Percentiles rank a stretch among this genome's conserved stretches.
phyloP scores from a whole-genome alignment of 2,888 invertebrate genomes.

The Nomada fucata region DNA sequence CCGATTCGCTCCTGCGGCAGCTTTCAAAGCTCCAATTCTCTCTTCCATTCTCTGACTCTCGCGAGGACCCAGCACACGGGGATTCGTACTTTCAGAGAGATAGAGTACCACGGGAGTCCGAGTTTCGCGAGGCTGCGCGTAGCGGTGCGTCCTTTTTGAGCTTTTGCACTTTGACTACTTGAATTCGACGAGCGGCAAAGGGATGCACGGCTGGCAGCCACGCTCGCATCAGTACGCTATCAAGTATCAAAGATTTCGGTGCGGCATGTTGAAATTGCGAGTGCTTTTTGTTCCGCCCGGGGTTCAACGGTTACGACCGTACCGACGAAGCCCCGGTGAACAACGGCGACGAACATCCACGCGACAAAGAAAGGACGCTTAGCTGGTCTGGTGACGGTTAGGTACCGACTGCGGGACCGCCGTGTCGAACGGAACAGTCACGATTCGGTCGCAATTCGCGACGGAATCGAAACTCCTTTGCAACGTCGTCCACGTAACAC shows the following conservation, averaged over 20 bases:
- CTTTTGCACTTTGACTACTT: conserved; percentile 40
- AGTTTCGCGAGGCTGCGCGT: conserved; percentile 20
- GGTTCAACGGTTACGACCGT: conserved; percentile 20
- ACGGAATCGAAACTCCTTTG: background rate
- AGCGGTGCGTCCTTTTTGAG: conserved; percentile 33
- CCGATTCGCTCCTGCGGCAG: conserved; percentile 43
- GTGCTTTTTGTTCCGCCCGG: conserved; percentile 22
- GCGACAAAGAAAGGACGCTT: conserved; percentile 2
- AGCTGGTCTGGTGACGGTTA: background rate
- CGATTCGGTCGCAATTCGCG: background rate
- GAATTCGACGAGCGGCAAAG: conserved; percentile 40
- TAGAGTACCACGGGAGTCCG: conserved; percentile 4
- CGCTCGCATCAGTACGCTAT: conserved; percentile 8
- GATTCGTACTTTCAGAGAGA: conserved; percentile 30
- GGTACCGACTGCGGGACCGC: background rate
- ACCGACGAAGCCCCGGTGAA: conserved; percentile 31
- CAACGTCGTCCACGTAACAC: too few relatives aligned
- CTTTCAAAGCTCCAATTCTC: conserved; percentile 40
- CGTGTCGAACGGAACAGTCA: background rate
- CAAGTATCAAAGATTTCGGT: conserved; percentile 15
- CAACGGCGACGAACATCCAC: background rate
- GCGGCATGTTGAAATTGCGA: conserved; percentile 23
- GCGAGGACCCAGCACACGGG: background rate
- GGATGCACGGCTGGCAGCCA: background rate
- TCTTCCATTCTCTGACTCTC: background rate